phyloP scores from a whole-genome alignment of 2,113 vertebrate species.

The Setophaga petechia region DNA sequence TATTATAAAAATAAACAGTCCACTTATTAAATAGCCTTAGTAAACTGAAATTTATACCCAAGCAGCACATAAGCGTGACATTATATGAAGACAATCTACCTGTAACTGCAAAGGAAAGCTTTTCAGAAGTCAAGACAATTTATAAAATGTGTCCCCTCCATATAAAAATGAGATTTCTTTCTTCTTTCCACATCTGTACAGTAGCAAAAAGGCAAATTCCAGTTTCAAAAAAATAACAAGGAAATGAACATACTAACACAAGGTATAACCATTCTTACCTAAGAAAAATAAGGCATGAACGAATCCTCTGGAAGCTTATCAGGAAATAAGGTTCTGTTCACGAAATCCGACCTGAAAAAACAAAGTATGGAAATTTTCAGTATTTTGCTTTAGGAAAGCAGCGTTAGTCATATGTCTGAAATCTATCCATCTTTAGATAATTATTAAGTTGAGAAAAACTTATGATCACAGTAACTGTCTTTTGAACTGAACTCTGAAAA shows the following conservation, averaged over 20 bases:
- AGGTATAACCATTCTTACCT: conserved; percentile 70
- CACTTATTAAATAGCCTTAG: not conserved
- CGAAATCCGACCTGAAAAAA: conserved; percentile 61
- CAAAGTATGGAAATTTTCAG: conserved; percentile 2
- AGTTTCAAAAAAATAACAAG: not conserved
- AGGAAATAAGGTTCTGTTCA: conserved; percentile 56
- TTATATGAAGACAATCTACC: not conserved
- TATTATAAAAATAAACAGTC: not conserved
- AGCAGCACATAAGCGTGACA: not conserved
- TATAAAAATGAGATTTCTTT: not conserved
- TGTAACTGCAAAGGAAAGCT: not conserved
- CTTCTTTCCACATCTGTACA: not conserved
- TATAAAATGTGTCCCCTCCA: not conserved
- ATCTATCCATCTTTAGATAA: not conserved
- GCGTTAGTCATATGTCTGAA: not conserved
- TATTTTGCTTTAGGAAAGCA: conserved; percentile 28
- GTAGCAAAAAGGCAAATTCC: not conserved
- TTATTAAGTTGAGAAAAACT: conserved; percentile 6
- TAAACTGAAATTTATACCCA: not conserved
- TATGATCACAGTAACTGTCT: not conserved
- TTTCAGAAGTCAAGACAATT: not conserved
- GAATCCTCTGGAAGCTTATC: conserved; percentile 43
- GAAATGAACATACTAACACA: not conserved
- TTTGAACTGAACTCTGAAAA: conserved; percentile 34
- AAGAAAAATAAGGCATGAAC: conserved; percentile 1